Percentiles rank a stretch among this genome's conserved stretches.
These are phyloP conservation scores for Dendronephthya gigantea DNA, from an alignment of 64 coral and sea anemone genomes.

Conservation along the genomic window DNA sequence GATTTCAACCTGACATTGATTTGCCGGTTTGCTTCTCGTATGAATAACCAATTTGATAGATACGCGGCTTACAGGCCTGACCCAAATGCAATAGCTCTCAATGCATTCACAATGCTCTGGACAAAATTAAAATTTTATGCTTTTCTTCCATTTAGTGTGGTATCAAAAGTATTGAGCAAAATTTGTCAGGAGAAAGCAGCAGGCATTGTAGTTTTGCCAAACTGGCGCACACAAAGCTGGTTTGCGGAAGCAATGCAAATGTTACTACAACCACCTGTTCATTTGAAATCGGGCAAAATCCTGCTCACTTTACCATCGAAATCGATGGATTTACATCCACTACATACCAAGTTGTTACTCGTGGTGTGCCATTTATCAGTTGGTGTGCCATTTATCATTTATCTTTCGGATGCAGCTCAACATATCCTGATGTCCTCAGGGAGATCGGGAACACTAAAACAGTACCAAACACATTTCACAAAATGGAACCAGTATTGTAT, in stretches of 20 bases:
- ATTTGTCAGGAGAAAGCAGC: neutral
- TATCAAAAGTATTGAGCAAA: slow-evolving; percentile 12
- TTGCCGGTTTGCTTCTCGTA: slow-evolving; percentile 41
- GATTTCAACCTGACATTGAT: slow-evolving; percentile 5
- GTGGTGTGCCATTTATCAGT: slow-evolving; percentile 25
- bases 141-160: slow-evolving; percentile 5
- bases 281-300: neutral
- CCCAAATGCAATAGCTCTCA: neutral
- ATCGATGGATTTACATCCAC: slow-evolving; percentile 1
- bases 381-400: neutral
- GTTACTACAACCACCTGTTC: neutral
- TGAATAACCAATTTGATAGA: slow-evolving; percentile 30
- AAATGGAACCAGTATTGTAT: slow-evolving; percentile 38
- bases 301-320: neutral
- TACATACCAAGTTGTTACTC: neutral
- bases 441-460: slow-evolving; percentile 29
- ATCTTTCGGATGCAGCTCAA: slow-evolving; percentile 19
- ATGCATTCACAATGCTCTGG: slow-evolving; percentile 28
- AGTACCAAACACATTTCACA: slow-evolving; percentile 41
- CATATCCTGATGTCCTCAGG: slow-evolving; percentile 26
- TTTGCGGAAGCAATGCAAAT: slow-evolving; percentile 28
- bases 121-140: neutral
- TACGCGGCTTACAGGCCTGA: slow-evolving; percentile 6
- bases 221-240: slow-evolving; percentile 26
- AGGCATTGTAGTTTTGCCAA: slow-evolving; percentile 8